Base-by-base conservation (phyloP, 2,113 vertebrate species). In the Spea multiplicata region DNA sequence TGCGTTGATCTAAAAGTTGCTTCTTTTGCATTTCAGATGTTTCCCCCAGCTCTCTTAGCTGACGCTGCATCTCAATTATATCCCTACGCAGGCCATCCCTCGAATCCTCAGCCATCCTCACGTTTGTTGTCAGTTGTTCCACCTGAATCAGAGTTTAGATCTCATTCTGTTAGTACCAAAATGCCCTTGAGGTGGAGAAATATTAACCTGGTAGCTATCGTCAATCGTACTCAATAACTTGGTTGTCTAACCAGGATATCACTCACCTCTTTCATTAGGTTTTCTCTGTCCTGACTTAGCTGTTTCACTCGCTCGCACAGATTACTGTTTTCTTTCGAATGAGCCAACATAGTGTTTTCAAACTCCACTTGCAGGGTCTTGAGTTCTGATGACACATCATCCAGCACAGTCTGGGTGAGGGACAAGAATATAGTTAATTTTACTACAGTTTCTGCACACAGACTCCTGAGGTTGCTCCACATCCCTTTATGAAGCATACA, bases 41-140 rank as follows among this genome's bases (percentile, higher is more conserved):
- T 61, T 94, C 88, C 53, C 87, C 82, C 1, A 84, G 85, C 47
- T 87, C 86, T 81, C 75, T 89, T 44, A 88, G 83, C 76, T 87
- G 86, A 64, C 86, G 86, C 71, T 91, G 91, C 65, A 87, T 83
- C 69, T 93, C 89, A 0, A 85, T 87, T 65, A 93, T 85, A 76
- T 92, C 91, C 74, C 16, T 83, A 16, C 17, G 86, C 12, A 81
- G 84, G 9, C 80, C 72, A 0, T 87, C 84, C 10, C 86, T 85
- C 5, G 17, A 85, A 12, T 91, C 91, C 67, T 90, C 91, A 44
- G 86, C 85, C 66, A 87, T 65, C 1, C 78, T 84, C 70, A 94
- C 85, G 81, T 92, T 89, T 3, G 75, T 83, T 67, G 79, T 86
- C 75, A 94, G 83, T 53, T 68, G 77, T 71, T 92, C 86, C 6